Base-by-base conservation (phyloP, 2,888 invertebrate genomes). In the Caradrina clavipalpis region DNA sequence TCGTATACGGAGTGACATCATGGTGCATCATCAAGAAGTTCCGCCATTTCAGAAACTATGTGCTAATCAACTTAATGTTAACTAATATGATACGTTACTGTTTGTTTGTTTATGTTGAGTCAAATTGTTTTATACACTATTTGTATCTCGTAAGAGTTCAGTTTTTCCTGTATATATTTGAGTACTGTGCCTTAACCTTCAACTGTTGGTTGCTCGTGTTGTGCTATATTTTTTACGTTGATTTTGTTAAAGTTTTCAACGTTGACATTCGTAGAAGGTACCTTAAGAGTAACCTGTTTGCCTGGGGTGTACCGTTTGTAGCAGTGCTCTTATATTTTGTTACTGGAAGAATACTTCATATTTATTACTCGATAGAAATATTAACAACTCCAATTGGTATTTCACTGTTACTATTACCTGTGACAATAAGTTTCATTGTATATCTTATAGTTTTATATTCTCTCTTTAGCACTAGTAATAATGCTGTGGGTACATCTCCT, bases 221-320 rank as follows among this genome's bases (percentile, higher is more conserved):
- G 19, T 69, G 77, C 6, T 73, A 76, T n/a, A 70, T 73, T 2
- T 73, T 76, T 31, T 73, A 73, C 10, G 60, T 56, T 19, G 73
- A 73, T 76, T 73, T 77, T 56, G 70, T 76, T 0, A 69, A 73
- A 47, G 73, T 73, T 39, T 73, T 73, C 15, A 70, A 73, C 4
- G 51, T 0, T 39, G 70, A 73, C 11, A 21, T 76, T 51, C 13
- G n/a, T 51, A 75, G 75, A 19, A 74, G 71, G 21, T 71, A 71
- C 2, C 49, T 71, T 26, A 71, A 71, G 26, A 75, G 71, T 66
- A 71, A 56, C 5, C 0, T 71, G 19, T 71, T 71, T 45, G 71
- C 71, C 0, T 71, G 71, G 71, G 71, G 71, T 7, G 75, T 71
- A 1, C 22, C 71, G 10, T 71, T 66, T 51, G 15, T n/a, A 26